phyloP scores from a whole-genome alignment of 1,140 invertebrate genomes.

The Drosophila asahinai region DNA sequence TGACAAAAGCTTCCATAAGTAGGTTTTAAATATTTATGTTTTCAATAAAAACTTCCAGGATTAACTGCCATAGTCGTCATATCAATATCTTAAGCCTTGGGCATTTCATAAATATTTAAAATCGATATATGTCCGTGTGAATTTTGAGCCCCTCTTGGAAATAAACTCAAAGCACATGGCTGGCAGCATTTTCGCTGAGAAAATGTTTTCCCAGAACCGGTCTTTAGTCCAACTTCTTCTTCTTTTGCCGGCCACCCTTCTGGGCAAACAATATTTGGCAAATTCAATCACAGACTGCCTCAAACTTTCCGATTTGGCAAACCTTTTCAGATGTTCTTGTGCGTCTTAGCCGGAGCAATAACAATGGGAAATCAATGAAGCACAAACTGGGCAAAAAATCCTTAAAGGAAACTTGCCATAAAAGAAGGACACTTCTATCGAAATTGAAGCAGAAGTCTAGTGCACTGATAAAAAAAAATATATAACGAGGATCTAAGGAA shows the following conservation, averaged over 20 bases:
- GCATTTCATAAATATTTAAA: neutral
- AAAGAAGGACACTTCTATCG: constrained; percentile 21
- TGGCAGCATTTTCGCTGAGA: constrained; percentile 4
- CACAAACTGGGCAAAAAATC: constrained; percentile 44
- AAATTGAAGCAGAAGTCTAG: constrained; percentile 15
- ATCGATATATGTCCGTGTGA: neutral
- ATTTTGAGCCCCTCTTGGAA: neutral
- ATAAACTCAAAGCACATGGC: neutral
- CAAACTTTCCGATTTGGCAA: constrained; percentile 45
- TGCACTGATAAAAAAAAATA: neutral
- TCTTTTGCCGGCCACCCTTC: constrained; percentile 1
- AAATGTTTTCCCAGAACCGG: neutral
- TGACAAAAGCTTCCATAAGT: neutral
- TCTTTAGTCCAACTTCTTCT: constrained; percentile 21
- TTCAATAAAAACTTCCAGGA: too few relatives aligned
- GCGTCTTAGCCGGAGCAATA: constrained; percentile 22
- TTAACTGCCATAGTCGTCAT: neutral
- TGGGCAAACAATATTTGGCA: constrained; percentile 41
- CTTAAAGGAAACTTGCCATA: constrained; percentile 50
- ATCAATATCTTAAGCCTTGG: neutral
- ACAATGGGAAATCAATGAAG: constrained; percentile 69
- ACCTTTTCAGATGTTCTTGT: constrained; percentile 10
- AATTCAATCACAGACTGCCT: constrained; percentile 44
- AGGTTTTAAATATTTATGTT: too few relatives aligned
- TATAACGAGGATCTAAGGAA: too few relatives aligned